Base-by-base conservation (phyloP, 2,113 vertebrate species). In the Vidua chalybeata region DNA sequence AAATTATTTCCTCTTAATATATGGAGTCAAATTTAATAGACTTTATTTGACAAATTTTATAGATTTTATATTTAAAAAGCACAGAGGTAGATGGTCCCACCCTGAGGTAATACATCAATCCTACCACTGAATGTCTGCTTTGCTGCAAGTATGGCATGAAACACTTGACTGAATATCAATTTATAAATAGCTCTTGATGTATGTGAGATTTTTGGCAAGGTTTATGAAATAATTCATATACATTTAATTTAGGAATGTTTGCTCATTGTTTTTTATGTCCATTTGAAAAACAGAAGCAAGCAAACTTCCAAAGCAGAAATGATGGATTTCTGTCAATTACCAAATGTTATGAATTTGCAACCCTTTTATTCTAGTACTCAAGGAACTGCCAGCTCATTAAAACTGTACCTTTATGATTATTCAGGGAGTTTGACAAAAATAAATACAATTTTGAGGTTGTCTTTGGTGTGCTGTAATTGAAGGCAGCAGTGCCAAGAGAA, bases 381-480 rank as follows among this genome's bases (percentile, higher is more conserved):
- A 95, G 94, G 82, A 98, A 97, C 37, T 96, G 86, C 73, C 89
- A 94, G 58, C 93, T 96, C 96, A 95, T 96, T 96, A 97, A 97
- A 96, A 93, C 64, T 62, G 76, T 83, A 94, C 88, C 51, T 93
- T 94, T 95, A 93, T 80, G 90, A 87, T 93, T 96, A 94, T 89
- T 97, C 95, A 96, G 85, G 94, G 72, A 85, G 49, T 96, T 96
- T 95, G 97, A 97, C 76, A 97, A 94, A 97, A 97, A 95, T 95
- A 97, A 96, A 96, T 87, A 94, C 78, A 93, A 85, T 82, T 97
- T 87, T 94, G 94, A 97, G 89, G 95, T 93, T 63, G 84, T 97
- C 97, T 98, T 98, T 97, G 97, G 97, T 96, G 95, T 95, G 93
- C 59, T 78, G 77, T 91, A 92, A 96, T 87, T 97, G 91, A 96